Conservation (phyloP, 2,888 invertebrate species). For the Habroteleia sp. region DNA sequence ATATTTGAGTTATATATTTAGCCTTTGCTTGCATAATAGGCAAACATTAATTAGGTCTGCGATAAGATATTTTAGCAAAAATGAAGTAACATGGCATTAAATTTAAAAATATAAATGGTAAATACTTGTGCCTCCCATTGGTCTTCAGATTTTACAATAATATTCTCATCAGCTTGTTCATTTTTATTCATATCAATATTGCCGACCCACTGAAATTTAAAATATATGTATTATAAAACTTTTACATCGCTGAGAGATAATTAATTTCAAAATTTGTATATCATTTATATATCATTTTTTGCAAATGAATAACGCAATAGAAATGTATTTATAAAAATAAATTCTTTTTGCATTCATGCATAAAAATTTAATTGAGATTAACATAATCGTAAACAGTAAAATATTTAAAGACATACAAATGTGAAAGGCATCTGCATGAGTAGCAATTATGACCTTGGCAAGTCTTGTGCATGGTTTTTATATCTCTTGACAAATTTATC, state of each 20-base stretch:
- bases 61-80: constrained; percentile 1
- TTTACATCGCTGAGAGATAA: no score
- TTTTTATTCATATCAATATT: constrained; percentile 92
- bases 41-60: neutral
- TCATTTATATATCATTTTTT: no score
- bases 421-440: constrained; percentile 43
- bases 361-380: no score
- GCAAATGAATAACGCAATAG: no score
- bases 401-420: constrained; percentile 26
- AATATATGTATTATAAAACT: neutral
- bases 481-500: constrained; percentile 48
- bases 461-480: constrained; percentile 6
- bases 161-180: constrained; percentile 93
- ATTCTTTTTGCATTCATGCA: no score
- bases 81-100: neutral
- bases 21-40: constrained; percentile 3
- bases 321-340: no score
- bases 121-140: constrained; percentile 88
- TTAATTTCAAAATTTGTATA: no score
- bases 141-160: constrained; percentile 90
- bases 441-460: constrained; percentile 34
- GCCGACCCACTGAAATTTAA: constrained; percentile 91
- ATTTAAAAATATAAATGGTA: constrained; percentile 24
- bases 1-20: constrained; percentile 2
- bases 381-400: no score